These are phyloP conservation scores for Ceratotherium simum DNA, from an alignment of 2,113 vertebrate genomes.

Conservation along the genomic window DNA sequence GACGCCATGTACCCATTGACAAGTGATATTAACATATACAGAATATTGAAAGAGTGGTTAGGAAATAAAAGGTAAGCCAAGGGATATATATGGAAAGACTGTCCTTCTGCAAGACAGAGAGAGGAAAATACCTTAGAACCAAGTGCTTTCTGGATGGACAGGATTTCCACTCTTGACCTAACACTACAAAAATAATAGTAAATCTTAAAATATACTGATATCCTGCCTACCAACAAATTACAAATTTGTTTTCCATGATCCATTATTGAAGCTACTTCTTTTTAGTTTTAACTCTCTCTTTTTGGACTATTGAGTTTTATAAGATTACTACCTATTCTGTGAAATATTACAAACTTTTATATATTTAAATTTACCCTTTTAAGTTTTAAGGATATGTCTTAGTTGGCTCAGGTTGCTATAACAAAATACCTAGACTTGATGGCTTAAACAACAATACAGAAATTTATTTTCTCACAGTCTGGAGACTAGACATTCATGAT, in stretches of 20 bases:
- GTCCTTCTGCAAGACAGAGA: not conserved
- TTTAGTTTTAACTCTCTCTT: not conserved
- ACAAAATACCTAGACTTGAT: not conserved
- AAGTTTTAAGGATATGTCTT: not conserved
- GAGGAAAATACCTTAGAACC: not conserved
- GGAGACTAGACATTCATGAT: not conserved
- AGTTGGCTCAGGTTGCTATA: not conserved
- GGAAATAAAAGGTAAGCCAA: not conserved
- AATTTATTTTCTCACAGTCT: not conserved
- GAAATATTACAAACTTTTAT: not conserved
- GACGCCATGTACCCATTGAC: not conserved
- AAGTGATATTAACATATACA: not conserved
- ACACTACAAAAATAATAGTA: not conserved
- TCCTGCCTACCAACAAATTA: not conserved
- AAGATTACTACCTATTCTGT: not conserved
- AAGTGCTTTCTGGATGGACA: not conserved
- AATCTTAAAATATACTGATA: not conserved
- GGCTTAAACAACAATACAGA: not conserved
- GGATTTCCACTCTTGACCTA: not conserved
- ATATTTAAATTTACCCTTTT: not conserved
- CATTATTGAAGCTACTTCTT: not conserved
- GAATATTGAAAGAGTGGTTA: not conserved
- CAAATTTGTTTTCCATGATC: not conserved
- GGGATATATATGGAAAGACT: not conserved
- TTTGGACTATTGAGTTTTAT: not conserved